Base-by-base conservation (phyloP, 2,113 vertebrate species). In the Petrocephalus zakoni region DNA sequence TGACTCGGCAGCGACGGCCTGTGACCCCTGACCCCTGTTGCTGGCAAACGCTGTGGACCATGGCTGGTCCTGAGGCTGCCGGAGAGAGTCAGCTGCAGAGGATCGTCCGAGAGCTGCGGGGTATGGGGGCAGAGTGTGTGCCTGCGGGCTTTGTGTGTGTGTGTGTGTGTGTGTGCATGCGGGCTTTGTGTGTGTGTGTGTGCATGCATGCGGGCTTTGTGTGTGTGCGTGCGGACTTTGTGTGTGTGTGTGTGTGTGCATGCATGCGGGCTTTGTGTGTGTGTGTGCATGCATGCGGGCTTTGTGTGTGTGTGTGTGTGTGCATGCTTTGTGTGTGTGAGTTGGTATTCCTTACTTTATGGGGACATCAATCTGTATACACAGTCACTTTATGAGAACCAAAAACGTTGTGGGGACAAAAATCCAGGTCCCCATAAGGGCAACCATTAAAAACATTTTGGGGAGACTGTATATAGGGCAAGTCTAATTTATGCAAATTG, bases 71-170 rank as follows among this genome's bases (percentile, higher is more conserved):
- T 89, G 93, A 93, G 89, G 90, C 90, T 1, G 92, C 95, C 2
- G 94, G 95, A 0, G 98, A 99, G 93, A 95, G 94, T 93, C 98
- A 99, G 91, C 96, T 99, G 85, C 98, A 98, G 93, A 97, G 97
- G 93, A 97, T 99, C 94, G 96, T 99, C 94, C 93, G 96, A 85
- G 98, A 99, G 94, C 94, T 99, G 92, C 96, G 97, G 92, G 98
- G 98, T 99, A 96, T 17, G 42, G 86, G 89, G 91, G 87, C 90
- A 13, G 61, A 29, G n/a, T 87, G 91, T 91, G 81, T 92, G 75
- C 6, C n/a, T 86, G 89, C 90, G 72, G 86, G 90, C 90, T 72
- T 91, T 75, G 87, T 89, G 87, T 64, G 21, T 61, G 86, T 85
- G 42, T 42, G 42, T 53, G 13, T 17, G 53, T 19, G 53, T 53